A percentile compares a stretch with the other conserved stretches of the same genome.
Conservation (phyloP, 2,888 invertebrate genomes). For the Drymonia ruficornis region DNA sequence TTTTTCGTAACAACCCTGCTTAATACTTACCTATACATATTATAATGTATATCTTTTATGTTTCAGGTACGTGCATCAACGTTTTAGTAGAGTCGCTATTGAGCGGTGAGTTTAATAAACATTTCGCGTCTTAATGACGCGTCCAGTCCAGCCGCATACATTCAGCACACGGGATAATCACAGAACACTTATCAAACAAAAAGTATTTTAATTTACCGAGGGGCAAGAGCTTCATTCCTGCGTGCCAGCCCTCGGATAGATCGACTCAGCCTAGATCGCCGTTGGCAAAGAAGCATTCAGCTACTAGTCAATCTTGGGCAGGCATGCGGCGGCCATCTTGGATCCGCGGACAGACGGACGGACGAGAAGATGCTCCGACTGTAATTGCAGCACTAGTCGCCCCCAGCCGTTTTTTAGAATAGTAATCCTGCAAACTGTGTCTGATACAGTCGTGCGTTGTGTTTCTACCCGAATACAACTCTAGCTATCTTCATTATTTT, state of each 20-base stretch:
- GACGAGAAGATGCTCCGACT: slow-evolving; percentile 67
- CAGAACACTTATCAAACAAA: slow-evolving; percentile 71
- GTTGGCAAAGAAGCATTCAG: slow-evolving; percentile 72
- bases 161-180: slow-evolving; percentile 61
- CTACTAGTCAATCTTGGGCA: slow-evolving; percentile 81
- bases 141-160: slow-evolving; percentile 49
- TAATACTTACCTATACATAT: neutral
- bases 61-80: slow-evolving; percentile 35
- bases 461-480: slow-evolving; percentile 7
- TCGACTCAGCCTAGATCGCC: slow-evolving; percentile 72
- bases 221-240: slow-evolving; percentile 66
- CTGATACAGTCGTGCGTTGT: slow-evolving; percentile 37
- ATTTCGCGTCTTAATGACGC: slow-evolving; percentile 51
- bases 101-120: slow-evolving; percentile 50
- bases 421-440: slow-evolving; percentile 49
- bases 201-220: slow-evolving; percentile 77
- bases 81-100: slow-evolving; percentile 21
- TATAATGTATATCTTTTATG: slow-evolving; percentile 14
- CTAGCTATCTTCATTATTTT: neutral
- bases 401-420: slow-evolving; percentile 73
- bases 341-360: slow-evolving; percentile 65
- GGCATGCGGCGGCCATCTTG: slow-evolving; percentile 80
- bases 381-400: slow-evolving; percentile 78
- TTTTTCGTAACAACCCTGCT: too few species aligned
- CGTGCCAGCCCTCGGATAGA: slow-evolving; percentile 68